phyloP scores from a whole-genome alignment of 1,140 invertebrate genomes.

The Bombus affinis region DNA sequence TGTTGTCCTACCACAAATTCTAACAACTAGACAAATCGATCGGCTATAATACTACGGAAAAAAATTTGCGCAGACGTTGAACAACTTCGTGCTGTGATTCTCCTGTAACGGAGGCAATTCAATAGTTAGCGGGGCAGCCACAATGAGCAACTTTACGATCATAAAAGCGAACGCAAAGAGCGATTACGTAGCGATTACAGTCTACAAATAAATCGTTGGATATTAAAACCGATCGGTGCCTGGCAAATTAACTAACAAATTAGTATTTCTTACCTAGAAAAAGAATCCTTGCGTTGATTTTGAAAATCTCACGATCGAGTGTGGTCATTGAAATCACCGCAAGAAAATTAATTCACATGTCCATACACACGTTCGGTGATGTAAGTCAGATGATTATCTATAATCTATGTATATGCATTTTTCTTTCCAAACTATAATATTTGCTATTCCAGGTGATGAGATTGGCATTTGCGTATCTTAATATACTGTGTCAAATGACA shows the following conservation, averaged over 20 bases:
- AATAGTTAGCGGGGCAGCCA: not conserved
- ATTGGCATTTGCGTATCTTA: constrained; percentile 51
- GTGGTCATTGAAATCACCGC: constrained; percentile 62
- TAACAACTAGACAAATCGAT: constrained; percentile 46
- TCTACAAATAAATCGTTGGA: too few relatives aligned
- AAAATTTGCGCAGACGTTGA: not conserved
- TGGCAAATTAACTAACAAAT: constrained; percentile 35
- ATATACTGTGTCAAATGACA: constrained; percentile 24
- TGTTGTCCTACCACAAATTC: constrained; percentile 1
- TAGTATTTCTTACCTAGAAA: constrained; percentile 65
- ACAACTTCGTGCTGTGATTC: not conserved
- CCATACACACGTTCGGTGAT: constrained; percentile 60
- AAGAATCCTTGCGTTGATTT: constrained; percentile 50
- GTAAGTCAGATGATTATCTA: constrained; percentile 47
- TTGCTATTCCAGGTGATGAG: constrained; percentile 63
- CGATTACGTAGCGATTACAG: too few relatives aligned
- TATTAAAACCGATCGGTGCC: too few relatives aligned
- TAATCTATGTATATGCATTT: not conserved
- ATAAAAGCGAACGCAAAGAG: too few relatives aligned
- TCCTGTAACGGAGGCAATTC: not conserved
- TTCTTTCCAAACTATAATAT: not conserved
- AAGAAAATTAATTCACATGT: constrained; percentile 64
- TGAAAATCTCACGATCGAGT: constrained; percentile 65
- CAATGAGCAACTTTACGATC: too few relatives aligned
- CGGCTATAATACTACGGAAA: not conserved